Evolutionary conservation across 2,113 vertebrate species (phyloP).

Genomic region (Probosciger aterrimus): DNA sequence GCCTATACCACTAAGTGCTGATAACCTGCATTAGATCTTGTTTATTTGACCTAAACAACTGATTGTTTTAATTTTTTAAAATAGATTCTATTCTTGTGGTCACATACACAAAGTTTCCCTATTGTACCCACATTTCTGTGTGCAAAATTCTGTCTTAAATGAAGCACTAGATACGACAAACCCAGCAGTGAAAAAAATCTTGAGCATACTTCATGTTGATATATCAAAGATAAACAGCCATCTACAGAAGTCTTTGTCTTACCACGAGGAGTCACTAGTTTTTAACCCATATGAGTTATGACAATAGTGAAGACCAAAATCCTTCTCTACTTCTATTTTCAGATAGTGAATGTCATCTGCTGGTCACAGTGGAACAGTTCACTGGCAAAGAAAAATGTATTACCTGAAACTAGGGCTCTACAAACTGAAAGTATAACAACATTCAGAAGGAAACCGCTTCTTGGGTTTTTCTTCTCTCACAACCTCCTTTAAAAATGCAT

Average conservation of each 20-base stretch:
- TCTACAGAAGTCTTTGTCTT: fast-evolving
- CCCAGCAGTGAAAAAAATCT: neutral
- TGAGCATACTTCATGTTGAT: neutral
- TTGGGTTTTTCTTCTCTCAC: neutral
- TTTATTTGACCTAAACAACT: neutral
- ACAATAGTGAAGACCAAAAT: neutral
- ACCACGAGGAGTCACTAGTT: neutral
- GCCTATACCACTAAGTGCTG: neutral
- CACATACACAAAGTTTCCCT: neutral
- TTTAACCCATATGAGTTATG: neutral
- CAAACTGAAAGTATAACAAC: neutral
- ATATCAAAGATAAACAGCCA: neutral
- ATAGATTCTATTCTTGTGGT: neutral
- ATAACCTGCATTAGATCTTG: neutral
- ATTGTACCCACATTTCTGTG: neutral
- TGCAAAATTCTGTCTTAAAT: neutral
- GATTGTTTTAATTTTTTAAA: neutral
- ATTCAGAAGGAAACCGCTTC: neutral
- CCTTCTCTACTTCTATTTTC: neutral
- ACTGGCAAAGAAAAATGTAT: neutral
- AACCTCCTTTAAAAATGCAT: neutral
- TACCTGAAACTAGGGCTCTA: neutral
- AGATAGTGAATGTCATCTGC: neutral
- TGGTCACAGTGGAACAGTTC: neutral
- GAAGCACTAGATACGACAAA: neutral